Conservation (phyloP, 2,797 vertebrate genomes). For the Novumbra hubbsi region DNA sequence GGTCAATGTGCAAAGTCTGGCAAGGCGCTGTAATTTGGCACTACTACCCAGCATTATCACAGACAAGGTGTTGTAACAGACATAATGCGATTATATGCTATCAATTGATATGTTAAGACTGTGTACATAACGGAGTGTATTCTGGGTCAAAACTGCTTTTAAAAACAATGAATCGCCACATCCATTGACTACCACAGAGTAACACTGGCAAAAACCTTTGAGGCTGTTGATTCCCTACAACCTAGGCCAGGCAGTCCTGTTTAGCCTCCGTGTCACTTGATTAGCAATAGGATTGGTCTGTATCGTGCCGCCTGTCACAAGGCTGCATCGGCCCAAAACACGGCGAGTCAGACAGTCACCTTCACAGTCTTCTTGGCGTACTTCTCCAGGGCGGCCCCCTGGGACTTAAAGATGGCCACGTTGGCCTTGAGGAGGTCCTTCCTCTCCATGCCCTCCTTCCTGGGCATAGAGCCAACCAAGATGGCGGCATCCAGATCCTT, state of each 20-base stretch:
- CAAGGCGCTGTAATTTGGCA: no score
- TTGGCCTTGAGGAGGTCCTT: slow-evolving; percentile 96
- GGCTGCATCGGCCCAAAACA: background rate
- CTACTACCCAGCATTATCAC: no score
- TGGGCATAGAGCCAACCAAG: slow-evolving; percentile 95
- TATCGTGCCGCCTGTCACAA: background rate
- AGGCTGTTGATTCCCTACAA: background rate
- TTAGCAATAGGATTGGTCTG: background rate
- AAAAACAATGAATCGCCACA: no score
- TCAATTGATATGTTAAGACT: no score
- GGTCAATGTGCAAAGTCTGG: no score
- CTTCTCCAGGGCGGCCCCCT: slow-evolving; percentile 89
- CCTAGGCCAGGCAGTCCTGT: background rate
- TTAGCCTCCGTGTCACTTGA: background rate
- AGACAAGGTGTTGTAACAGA: no score
- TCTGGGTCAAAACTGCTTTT: no score
- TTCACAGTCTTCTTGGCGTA: slow-evolving; percentile 95
- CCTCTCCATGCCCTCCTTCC: slow-evolving; percentile 95
- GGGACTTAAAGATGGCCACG: slow-evolving; percentile 92
- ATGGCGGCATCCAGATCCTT: slow-evolving; percentile 91
- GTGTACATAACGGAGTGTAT: no score
- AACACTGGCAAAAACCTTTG: no score
- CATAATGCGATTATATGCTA: no score
- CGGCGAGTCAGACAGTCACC: slow-evolving; percentile 63
- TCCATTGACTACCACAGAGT: no score